These are phyloP conservation scores for Seriola rivoliana DNA, from an alignment of 2,113 vertebrate species.

Conservation along the genomic window DNA sequence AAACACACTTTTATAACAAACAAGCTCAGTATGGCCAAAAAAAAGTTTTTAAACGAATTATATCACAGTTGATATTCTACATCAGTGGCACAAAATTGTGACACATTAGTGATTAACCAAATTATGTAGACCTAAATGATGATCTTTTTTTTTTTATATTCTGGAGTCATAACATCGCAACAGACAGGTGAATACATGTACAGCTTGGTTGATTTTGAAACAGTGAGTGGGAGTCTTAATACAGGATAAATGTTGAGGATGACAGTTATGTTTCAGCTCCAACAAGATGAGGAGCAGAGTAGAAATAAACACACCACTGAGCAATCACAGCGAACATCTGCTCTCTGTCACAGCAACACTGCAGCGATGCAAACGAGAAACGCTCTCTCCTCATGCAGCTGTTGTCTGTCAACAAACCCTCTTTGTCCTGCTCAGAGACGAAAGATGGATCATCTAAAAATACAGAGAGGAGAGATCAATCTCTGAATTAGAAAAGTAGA, in stretches of 20 bases:
- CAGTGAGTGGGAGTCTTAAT: not conserved
- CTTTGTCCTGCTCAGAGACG: conserved; percentile 20
- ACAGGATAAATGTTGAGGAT: conserved; percentile 19
- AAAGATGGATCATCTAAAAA: conserved; percentile 55
- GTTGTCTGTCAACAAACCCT: conserved; percentile 58
- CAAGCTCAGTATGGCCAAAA: no score
- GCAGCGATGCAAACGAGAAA: conserved; percentile 52
- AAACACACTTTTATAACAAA: no score
- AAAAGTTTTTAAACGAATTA: no score
- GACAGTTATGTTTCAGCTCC: conserved; percentile 58
- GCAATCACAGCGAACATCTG: conserved; percentile 74
- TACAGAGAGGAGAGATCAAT: conserved; percentile 37
- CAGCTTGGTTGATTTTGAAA: not conserved
- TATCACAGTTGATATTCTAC: no score
- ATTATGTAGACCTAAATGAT: no score
- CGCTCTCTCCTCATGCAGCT: conserved; percentile 68
- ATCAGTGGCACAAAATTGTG: no score
- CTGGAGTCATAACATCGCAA: not conserved
- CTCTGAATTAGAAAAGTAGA: conserved; percentile 41
- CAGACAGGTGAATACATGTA: not conserved
- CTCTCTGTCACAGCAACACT: conserved; percentile 65
- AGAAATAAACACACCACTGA: conserved; percentile 51
- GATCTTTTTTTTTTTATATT: no score
- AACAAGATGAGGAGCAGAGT: conserved; percentile 19
- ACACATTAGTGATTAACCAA: no score